Conservation (phyloP, 2,113 vertebrate genomes). For the Eurypyga helias region DNA sequence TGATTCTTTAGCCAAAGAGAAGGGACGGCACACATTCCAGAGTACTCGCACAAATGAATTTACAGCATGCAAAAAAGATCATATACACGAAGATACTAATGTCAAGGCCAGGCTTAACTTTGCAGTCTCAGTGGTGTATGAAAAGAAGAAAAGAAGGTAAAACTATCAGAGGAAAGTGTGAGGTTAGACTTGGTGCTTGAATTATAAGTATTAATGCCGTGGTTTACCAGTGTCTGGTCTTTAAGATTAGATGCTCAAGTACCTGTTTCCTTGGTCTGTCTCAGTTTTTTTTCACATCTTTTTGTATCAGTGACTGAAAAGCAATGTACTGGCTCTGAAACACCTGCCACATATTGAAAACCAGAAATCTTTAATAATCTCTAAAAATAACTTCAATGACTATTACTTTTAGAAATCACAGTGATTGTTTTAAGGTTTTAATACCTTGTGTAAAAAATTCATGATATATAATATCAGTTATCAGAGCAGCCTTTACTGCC, state of each 20-base stretch:
- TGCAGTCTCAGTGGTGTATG: not conserved
- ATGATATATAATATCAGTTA: not conserved
- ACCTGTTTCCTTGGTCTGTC: not conserved
- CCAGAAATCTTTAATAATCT: not conserved
- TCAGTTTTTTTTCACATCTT: not conserved
- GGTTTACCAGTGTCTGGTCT: not conserved
- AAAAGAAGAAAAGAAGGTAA: not conserved
- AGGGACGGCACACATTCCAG: accelerated
- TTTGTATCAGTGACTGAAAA: not conserved
- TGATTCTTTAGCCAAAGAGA: not conserved
- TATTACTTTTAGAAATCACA: not conserved
- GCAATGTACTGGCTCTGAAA: not conserved
- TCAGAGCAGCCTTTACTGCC: not conserved
- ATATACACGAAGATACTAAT: not conserved
- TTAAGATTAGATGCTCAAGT: not conserved
- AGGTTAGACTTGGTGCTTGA: not conserved
- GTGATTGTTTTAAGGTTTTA: not conserved
- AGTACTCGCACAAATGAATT: not conserved
- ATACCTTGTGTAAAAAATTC: not conserved
- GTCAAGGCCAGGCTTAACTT: not conserved
- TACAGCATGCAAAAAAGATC: not conserved
- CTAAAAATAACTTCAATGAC: not conserved
- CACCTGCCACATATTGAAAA: not conserved
- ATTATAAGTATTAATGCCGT: not conserved
- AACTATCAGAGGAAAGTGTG: not conserved